A percentile compares a stretch with the other conserved stretches of the same genome.
These are phyloP conservation scores for Pseudochaenichthys georgianus DNA, from an alignment of 2,797 vertebrate genomes.

Conservation along the genomic window DNA sequence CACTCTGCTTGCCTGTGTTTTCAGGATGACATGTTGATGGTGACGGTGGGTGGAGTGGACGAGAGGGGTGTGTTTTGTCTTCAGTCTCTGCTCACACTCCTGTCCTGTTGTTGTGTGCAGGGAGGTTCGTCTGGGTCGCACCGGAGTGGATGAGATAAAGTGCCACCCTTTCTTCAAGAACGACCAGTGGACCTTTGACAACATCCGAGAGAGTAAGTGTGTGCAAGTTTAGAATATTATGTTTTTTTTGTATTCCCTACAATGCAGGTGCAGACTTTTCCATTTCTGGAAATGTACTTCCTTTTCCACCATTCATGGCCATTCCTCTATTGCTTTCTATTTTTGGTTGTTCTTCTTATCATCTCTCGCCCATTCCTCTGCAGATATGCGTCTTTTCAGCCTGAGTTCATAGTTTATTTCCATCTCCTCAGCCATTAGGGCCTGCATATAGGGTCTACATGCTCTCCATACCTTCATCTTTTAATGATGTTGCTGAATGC, in stretches of 20 bases:
- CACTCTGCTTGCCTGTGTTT: slow-evolving; percentile 50
- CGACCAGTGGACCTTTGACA: slow-evolving; percentile 98
- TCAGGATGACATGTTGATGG: slow-evolving; percentile 64
- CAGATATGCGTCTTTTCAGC: slow-evolving; percentile 49
- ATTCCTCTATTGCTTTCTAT: background rate
- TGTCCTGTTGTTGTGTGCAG: slow-evolving; percentile 85
- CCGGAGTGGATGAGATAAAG: slow-evolving; percentile 90
- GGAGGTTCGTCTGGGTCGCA: slow-evolving; percentile 94
- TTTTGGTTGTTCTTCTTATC: slow-evolving; percentile 45
- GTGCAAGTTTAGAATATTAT: slow-evolving; percentile 21
- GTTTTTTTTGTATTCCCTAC: background rate
- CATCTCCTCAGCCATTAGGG: slow-evolving; percentile 50
- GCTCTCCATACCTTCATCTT: slow-evolving; percentile 37
- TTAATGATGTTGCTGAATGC: slow-evolving; percentile 27
- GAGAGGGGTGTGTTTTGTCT: slow-evolving; percentile 43
- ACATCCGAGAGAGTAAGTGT: slow-evolving; percentile 96
- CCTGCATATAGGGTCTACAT: slow-evolving; percentile 48
- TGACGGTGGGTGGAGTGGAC: slow-evolving; percentile 46
- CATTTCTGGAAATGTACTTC: slow-evolving; percentile 30
- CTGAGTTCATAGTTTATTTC: slow-evolving; percentile 54
- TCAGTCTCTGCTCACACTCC: slow-evolving; percentile 49
- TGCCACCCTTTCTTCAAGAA: slow-evolving; percentile 96
- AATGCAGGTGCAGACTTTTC: slow-evolving; percentile 35
- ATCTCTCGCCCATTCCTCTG: slow-evolving; percentile 47
- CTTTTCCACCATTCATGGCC: background rate